Percentiles rank a stretch among this genome's conserved stretches.
Evolutionary conservation across 2,888 invertebrate genomes (phyloP).

Genomic region (Agrenia bidenticulata): DNA sequence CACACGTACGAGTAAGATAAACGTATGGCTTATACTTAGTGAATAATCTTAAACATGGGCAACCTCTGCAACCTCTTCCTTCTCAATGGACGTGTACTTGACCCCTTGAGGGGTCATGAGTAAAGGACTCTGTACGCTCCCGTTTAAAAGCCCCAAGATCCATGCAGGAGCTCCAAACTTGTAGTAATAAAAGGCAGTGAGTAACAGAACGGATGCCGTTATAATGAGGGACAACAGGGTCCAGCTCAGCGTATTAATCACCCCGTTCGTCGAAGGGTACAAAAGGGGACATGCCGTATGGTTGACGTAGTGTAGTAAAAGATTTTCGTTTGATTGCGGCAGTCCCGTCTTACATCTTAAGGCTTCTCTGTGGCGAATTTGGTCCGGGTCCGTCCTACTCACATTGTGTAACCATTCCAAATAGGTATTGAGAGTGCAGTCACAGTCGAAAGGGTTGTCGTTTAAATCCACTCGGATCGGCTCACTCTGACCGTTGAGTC

Average conservation of each 20-base stretch:
- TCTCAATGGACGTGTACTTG: constrained; percentile 71
- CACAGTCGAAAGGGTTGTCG: constrained; percentile 70
- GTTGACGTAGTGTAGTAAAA: constrained; percentile 47
- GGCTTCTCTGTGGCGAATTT: constrained; percentile 60
- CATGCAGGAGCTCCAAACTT: constrained; percentile 64
- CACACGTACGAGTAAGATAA: too few species aligned
- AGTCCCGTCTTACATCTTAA: constrained; percentile 60
- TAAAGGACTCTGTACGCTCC: constrained; percentile 61
- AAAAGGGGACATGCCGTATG: constrained; percentile 52
- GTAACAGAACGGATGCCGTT: constrained; percentile 60
- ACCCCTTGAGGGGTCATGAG: constrained; percentile 69
- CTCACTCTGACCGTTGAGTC: constrained; percentile 53
- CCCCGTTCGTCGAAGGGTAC: constrained; percentile 49
- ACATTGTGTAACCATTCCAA: constrained; percentile 64
- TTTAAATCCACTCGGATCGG: constrained; percentile 61
- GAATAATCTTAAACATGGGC: constrained; percentile 53
- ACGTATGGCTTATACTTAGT: too few species aligned
- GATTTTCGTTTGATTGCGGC: constrained; percentile 54
- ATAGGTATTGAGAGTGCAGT: constrained; percentile 62
- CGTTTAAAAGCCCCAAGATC: constrained; percentile 64
- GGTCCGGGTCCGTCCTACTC: constrained; percentile 32
- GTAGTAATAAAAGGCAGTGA: constrained; percentile 62
- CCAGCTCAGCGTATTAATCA: constrained; percentile 7
- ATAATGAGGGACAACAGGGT: constrained; percentile 56
- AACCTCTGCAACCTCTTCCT: constrained; percentile 61